These are phyloP conservation scores for Xiphophorus birchmanni DNA, from an alignment of 2,797 vertebrate genomes.

Conservation along the genomic window DNA sequence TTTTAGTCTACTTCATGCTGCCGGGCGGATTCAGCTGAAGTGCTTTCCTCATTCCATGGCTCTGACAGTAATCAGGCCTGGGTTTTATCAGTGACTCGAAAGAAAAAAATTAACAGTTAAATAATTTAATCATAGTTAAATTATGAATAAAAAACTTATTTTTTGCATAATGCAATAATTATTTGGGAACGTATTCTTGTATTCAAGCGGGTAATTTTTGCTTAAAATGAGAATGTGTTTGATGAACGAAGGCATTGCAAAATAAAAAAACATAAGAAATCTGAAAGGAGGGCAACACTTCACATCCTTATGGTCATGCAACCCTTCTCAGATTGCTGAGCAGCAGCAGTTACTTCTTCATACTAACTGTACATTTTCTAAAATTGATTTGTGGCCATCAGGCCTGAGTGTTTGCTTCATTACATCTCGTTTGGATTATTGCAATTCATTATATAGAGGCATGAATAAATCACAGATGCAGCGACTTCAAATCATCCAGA, in stretches of 20 bases:
- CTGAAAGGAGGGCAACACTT: background rate
- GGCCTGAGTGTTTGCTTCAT: background rate
- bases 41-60: no score
- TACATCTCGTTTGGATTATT: no score
- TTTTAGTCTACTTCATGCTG: no score
- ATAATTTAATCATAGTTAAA: background rate
- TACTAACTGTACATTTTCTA: background rate
- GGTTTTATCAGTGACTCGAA: background rate
- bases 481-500: no score
- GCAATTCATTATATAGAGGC: no score
- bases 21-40: no score
- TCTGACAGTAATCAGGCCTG: no score
- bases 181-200: background rate
- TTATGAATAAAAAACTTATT: no score
- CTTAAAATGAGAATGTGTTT: background rate
- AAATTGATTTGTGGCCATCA: background rate
- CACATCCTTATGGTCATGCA: background rate
- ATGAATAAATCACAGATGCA: no score
- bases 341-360: background rate
- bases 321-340: background rate
- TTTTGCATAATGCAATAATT: background rate
- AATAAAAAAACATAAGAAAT: background rate
- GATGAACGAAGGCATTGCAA: background rate
- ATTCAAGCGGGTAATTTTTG: background rate
- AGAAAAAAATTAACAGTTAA: background rate